Conservation (phyloP, 2,113 vertebrate genomes). For the Neotragus pygmaeus region DNA sequence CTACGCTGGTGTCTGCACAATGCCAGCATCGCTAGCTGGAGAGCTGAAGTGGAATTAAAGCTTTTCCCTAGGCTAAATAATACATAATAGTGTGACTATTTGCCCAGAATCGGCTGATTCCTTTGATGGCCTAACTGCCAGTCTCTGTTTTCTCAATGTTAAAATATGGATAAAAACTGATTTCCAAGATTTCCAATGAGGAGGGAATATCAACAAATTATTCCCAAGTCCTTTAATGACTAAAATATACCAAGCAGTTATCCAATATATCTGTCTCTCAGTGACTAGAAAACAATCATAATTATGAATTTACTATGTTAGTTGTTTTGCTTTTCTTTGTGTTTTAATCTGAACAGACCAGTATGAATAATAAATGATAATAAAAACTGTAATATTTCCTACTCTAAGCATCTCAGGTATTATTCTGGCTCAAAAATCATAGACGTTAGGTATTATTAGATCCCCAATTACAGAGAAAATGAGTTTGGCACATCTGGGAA, state of each 20-base stretch:
- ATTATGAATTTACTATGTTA: background rate
- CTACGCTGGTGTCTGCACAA: background rate
- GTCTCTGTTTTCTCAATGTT: constrained; percentile 28
- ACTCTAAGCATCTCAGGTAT: background rate
- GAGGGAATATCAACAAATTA: background rate
- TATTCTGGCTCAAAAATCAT: background rate
- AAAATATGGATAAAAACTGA: constrained; percentile 34
- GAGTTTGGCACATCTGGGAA: background rate
- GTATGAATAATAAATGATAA: background rate
- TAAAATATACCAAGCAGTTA: constrained; percentile 13
- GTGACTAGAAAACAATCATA: background rate
- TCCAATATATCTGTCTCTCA: background rate
- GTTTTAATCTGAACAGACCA: background rate
- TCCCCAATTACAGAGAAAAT: background rate
- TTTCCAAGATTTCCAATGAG: constrained; percentile 39
- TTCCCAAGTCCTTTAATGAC: background rate
- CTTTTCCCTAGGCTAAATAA: constrained; percentile 37
- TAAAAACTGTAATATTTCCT: background rate
- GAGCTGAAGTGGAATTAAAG: constrained; percentile 34
- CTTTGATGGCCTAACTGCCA: constrained; percentile 39
- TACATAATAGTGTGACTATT: constrained; percentile 44
- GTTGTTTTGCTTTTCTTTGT: background rate
- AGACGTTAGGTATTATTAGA: background rate
- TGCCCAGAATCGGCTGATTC: background rate
- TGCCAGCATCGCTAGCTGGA: constrained; percentile 47